A percentile compares a stretch with the other conserved stretches of the same genome.
These are phyloP conservation scores for Drosophila murphyi DNA, from an alignment of 1,140 invertebrate species.

Conservation along the genomic window DNA sequence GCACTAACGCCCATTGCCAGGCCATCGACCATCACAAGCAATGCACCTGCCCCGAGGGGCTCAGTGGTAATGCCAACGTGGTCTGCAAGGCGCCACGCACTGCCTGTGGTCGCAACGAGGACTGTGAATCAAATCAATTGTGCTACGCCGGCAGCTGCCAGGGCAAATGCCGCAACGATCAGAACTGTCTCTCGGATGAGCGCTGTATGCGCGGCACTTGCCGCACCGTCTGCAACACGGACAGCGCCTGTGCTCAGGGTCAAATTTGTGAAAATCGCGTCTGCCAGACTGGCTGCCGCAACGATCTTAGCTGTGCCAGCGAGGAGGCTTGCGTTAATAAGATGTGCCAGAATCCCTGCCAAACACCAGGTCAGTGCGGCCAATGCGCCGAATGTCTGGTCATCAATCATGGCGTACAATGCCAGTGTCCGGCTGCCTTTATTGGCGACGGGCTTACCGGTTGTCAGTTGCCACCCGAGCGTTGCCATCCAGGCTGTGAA, in stretches of 20 bases:
- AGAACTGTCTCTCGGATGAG: conserved; percentile 92
- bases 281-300: conserved; percentile 93
- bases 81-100: conserved; percentile 89
- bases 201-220: conserved; percentile 92
- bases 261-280: conserved; percentile 94
- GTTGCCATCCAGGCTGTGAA: conserved; percentile 89
- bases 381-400: conserved; percentile 93
- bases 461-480: conserved; percentile 88
- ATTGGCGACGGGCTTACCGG: conserved; percentile 92
- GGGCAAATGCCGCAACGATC: conserved; percentile 91
- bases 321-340: conserved; percentile 92
- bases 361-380: conserved; percentile 89
- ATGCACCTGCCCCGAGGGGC: conserved; percentile 89
- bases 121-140: conserved; percentile 88
- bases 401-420: conserved; percentile 92
- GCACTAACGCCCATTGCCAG: conserved; percentile 91
- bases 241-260: conserved; percentile 90
- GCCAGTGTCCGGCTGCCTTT: conserved; percentile 92
- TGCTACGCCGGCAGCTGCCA: conserved; percentile 92
- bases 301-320: conserved; percentile 90
- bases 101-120: conserved; percentile 87
- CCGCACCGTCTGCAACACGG: conserved; percentile 93
- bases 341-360: conserved; percentile 93
- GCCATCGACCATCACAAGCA: conserved; percentile 89
- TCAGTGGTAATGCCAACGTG: conserved; percentile 90